phyloP scores from a whole-genome alignment of 2,888 invertebrate genomes.

The Megastigmus dorsalis region DNA sequence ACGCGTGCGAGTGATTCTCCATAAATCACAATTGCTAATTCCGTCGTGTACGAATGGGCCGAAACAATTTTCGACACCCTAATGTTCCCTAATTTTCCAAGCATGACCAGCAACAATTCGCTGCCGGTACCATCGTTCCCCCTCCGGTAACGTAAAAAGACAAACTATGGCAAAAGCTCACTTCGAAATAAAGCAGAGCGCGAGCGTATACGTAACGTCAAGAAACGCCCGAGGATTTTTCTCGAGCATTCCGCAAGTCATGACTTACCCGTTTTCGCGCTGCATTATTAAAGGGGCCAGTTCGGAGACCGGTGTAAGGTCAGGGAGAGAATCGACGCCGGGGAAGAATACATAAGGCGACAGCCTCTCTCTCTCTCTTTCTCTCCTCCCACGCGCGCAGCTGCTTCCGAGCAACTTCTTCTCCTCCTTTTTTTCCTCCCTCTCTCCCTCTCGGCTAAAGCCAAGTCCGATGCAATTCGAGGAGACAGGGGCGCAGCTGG shows the following conservation, averaged over 20 bases:
- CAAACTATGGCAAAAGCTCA: background rate
- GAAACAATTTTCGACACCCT: background rate
- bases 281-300: conserved; percentile 49
- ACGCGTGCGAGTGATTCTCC: too few relatives aligned
- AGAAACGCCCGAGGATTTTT: conserved; percentile 15
- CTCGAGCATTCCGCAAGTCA: conserved; percentile 44
- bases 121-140: background rate
- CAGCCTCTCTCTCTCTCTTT: conserved; percentile 20
- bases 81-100: conserved; percentile 1
- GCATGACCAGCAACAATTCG: conserved; percentile 25
- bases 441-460: too few relatives aligned
- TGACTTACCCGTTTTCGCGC: conserved; percentile 24
- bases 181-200: background rate
- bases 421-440: conserved; percentile 1
- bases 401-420: conserved; percentile 23
- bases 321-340: conserved; percentile 1
- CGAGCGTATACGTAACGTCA: background rate
- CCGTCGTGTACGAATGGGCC: background rate
- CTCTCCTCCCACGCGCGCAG: too few relatives aligned
- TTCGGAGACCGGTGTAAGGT: too few relatives aligned
- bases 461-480: conserved; percentile 55
- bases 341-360: conserved; percentile 25
- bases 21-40: background rate
- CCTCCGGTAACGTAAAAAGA: too few relatives aligned
- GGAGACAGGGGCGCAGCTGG: conserved; percentile 57